Base-by-base conservation (phyloP, 92 coral and sea anemone genomes). In the Epizoanthus stellaris region DNA sequence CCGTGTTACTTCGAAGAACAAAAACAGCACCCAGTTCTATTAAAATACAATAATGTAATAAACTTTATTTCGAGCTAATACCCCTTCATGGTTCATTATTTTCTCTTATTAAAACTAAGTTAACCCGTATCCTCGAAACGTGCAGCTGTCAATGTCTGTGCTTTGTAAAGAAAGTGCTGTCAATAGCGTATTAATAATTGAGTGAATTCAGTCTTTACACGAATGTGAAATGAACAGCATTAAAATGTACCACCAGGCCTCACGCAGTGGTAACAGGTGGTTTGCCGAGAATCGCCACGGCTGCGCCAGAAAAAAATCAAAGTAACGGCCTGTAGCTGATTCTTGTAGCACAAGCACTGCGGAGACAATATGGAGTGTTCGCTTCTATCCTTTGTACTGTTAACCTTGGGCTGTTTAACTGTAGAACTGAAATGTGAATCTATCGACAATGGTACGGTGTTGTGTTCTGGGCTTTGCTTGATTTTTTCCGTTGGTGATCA, bases 191-290 rank as follows among this genome's bases (percentile, higher is more conserved):
- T 79, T 38, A 79, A 79, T 79, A 39, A 63, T 79, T 79, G 34
- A 79, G 60, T 39, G 30, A 14, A 8, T 43, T 43, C 67, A 19
- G 65, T 62, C 4, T 20, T 42, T 42, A 38, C 34, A 19, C 10
- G 83, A 79, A 79, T 79, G 6, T 43, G 61, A 79, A 79, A 79
- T 62, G 60, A 79, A 43, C 82, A 77, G 70, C 45, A 42, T 61
- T 20, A 42, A 11, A 79, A 79, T 62, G 21, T 19, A 36, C 71
- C 60, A 79, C 83, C 83, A 20, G 72, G 17, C 71, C 5, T n/a
- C 64, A 43, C 64, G 20, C 17, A 39, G 15, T 38, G 23, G 43
- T 39, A 9, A 63, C 83, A 43, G 83, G 83, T 79, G 57, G 23
- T 63, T 79, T 63, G 40, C 7, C 40, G 52, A 63, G 10, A 62